Percentiles rank a stretch among this genome's conserved stretches.
These are phyloP conservation scores for Helarctos malayanus DNA, from an alignment of 2,797 vertebrate genomes.

Conservation along the genomic window DNA sequence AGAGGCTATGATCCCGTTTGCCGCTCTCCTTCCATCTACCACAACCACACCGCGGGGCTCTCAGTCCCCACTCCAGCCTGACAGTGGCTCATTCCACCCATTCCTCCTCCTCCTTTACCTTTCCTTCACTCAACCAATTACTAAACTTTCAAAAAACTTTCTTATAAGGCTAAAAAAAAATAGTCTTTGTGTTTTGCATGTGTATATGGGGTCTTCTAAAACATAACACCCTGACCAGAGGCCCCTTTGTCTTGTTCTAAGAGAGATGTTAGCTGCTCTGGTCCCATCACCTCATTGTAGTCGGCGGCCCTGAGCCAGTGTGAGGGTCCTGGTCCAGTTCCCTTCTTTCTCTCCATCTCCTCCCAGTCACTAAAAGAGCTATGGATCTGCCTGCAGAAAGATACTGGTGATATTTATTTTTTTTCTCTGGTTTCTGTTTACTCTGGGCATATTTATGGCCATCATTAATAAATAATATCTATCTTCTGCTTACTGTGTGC, in stretches of 20 bases:
- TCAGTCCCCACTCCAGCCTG: too few species aligned
- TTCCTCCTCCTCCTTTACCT: background rate
- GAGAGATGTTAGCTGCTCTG: too few species aligned
- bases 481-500: background rate
- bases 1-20: background rate
- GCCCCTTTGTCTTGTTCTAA: background rate
- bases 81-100: background rate
- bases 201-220: background rate
- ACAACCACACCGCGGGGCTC: background rate
- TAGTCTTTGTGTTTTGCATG: background rate
- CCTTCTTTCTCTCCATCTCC: background rate
- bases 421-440: background rate
- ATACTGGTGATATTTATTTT: background rate
- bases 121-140: background rate
- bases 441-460: background rate
- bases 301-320: too few species aligned
- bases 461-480: background rate
- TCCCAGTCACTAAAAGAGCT: background rate
- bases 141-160: background rate
- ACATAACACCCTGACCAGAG: background rate
- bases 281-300: fast-evolving
- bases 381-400: background rate
- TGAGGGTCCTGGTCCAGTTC: background rate
- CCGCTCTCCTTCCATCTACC: fast-evolving
- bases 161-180: background rate